These are phyloP conservation scores for Polymixis lichenea DNA, from an alignment of 2,888 invertebrate species.

Conservation along the genomic window DNA sequence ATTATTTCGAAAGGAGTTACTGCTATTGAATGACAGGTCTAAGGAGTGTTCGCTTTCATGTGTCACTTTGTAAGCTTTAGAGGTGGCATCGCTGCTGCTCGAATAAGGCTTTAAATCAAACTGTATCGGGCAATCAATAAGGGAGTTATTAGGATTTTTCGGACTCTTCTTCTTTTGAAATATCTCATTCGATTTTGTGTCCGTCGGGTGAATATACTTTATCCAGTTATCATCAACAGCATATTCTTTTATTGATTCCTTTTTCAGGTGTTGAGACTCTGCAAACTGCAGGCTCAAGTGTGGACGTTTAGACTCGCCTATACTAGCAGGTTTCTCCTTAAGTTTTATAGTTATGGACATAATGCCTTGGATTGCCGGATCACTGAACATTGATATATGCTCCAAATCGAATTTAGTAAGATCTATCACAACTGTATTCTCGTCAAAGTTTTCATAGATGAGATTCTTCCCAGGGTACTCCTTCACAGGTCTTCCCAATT, in stretches of 20 bases:
- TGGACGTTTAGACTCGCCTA: conserved; percentile 66
- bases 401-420: conserved; percentile 81
- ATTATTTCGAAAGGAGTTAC: conserved; percentile 62
- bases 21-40: conserved; percentile 69
- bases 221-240: conserved; percentile 63
- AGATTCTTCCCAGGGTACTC: conserved; percentile 67
- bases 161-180: conserved; percentile 49
- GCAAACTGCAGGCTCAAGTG: conserved; percentile 74
- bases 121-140: conserved; percentile 53
- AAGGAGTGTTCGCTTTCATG: conserved; percentile 72
- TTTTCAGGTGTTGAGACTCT: conserved; percentile 53
- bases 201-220: conserved; percentile 49
- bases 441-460: conserved; percentile 69
- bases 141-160: conserved; percentile 10
- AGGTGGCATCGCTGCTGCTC: conserved; percentile 76
- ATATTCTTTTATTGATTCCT: conserved; percentile 36
- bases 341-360: conserved; percentile 78
- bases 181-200: conserved; percentile 61
- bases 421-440: conserved; percentile 78
- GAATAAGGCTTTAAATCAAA: conserved; percentile 72
- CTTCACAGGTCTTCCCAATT: conserved; percentile 65
- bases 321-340: conserved; percentile 72
- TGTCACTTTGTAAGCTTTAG: conserved; percentile 70
- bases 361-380: conserved; percentile 70
- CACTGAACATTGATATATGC: conserved; percentile 76